Evolutionary conservation across 2,888 invertebrate genomes (phyloP), one percentile per base, ranked within the genome.

Genomic region (Caenorhabditis doughertyi): DNA sequence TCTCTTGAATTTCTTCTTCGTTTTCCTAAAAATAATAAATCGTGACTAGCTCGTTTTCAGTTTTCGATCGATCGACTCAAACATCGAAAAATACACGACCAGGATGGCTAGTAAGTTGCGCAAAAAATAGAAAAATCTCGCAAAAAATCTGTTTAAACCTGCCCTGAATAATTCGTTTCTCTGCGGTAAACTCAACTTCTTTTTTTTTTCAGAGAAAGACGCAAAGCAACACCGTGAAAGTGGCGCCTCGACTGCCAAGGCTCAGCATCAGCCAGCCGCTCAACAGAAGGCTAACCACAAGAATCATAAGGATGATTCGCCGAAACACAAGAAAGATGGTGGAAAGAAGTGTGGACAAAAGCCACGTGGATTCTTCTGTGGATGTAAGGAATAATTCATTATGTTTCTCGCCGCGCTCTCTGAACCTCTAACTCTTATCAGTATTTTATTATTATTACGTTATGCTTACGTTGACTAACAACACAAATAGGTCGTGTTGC

Each of bases 101-200:
- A 76, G 58, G 67, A 76, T 76, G 74, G 58, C 67, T 21, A 76
- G 74, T 76, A 47, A 76, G 74, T 76, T 23, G 39, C 4, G 32
- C 13, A 18, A 35, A 65, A 47, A 44, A 7, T 23, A 3, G 9
- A 42, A 55, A 68, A 68, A 55, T 11, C 1, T 9, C 27, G n/a
- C 11, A 35, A n/a, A n/a, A n/a, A 67, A 51, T 11, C n/a, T 39
- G 9, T 23, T 3, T 39, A 39, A 39, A 39, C n/a, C n/a, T n/a
- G n/a, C n/a, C n/a, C n/a, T n/a, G n/a, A n/a, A n/a, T n/a, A n/a
- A n/a, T n/a, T n/a, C n/a, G n/a, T n/a, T n/a, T n/a, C n/a, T n/a
- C n/a, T n/a, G n/a, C n/a, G n/a, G n/a, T n/a, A 27, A 35, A 27
- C 2, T 56, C 21, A 23, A n/a, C n/a, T n/a, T 35, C 18, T 11